Base-by-base conservation (phyloP, 2,888 invertebrate genomes). In the Siphonodentalium dalli region DNA sequence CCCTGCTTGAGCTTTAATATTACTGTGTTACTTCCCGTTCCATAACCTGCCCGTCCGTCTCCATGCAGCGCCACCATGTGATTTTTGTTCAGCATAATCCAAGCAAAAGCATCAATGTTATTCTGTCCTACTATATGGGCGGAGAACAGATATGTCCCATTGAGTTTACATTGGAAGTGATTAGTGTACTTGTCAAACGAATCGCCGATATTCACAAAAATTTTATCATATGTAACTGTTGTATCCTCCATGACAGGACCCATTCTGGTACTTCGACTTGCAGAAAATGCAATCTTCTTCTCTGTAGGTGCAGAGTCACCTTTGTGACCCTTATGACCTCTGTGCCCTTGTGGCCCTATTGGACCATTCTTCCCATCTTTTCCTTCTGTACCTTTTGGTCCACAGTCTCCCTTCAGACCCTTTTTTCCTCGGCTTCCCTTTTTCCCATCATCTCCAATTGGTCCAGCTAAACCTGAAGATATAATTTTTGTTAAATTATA, bases 211-310 rank as follows among this genome's bases (percentile, higher is more conserved):
- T 80, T 80, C 11, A 72, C 64, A 54, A 74, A 71, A 5, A 78
- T 61, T 23, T 70, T 72, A 61, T 80, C 77, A 58, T 74, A 80
- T 6, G 68, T 70, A 9, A 80, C 71, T 0, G 69, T 65, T 1
- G 78, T 79, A 49, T 79, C 77, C 49, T 77, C 75, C 5, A 68
- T 54, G 18, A 79, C 78, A 0, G 78, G 79, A 11, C 80, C 80
- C 28, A 79, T 71, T 26, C 70, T 70, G 13, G 70, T 71, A 37
- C 73, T 73, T 37, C 78, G 56, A 9, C 71, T 72, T 11, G 73
- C 78, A 4, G 78, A 77, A 61, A 80, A 80, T 9, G 79, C 78
- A n/a, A 79, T 66, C 20, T 65, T 61, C 3, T 64, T 61, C 3
- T 66, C 61, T 6, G 48, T 59, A 5, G 58, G 54, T 6, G 75